phyloP scores from a whole-genome alignment of 2,888 invertebrate species.

The Euplexia lucipara region DNA sequence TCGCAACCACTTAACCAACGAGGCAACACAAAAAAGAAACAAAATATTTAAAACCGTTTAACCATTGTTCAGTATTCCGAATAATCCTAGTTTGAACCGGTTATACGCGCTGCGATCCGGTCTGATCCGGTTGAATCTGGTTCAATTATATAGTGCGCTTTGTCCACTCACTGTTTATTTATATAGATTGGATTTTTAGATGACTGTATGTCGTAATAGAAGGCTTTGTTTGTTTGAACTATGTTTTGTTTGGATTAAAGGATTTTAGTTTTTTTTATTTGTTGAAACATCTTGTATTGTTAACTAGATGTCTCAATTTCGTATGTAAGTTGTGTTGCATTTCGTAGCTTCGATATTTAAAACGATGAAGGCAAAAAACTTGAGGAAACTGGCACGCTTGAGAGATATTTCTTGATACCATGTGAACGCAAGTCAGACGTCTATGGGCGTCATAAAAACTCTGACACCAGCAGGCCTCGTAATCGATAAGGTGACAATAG shows the following conservation, averaged over 20 bases:
- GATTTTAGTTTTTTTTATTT: not conserved
- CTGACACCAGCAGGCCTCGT: too few species aligned
- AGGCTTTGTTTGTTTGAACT: slow-evolving; percentile 9
- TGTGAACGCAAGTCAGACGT: too few species aligned
- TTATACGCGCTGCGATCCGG: slow-evolving; percentile 44
- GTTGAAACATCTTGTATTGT: not conserved
- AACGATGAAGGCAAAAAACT: too few species aligned
- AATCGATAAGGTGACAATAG: too few species aligned
- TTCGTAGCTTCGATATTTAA: too few species aligned
- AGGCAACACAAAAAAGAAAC: slow-evolving; percentile 5
- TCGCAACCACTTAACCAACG: not conserved
- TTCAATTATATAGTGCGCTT: slow-evolving; percentile 61
- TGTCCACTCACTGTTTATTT: slow-evolving; percentile 52
- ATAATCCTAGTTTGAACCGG: slow-evolving; percentile 57
- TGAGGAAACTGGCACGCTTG: too few species aligned
- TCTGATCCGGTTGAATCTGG: slow-evolving; percentile 54
- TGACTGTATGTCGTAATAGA: slow-evolving; percentile 24
- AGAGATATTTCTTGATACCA: too few species aligned
- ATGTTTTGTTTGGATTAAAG: not conserved
- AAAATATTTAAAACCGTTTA: slow-evolving; percentile 52
- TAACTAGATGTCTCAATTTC: too few species aligned
- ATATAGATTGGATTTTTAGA: slow-evolving; percentile 32
- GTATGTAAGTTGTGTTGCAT: too few species aligned
- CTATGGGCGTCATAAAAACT: too few species aligned
- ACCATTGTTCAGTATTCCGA: slow-evolving; percentile 51